These are phyloP conservation scores for Rousettus leschenaultii DNA, from an alignment of 2,113 vertebrate genomes.

Conservation along the genomic window DNA sequence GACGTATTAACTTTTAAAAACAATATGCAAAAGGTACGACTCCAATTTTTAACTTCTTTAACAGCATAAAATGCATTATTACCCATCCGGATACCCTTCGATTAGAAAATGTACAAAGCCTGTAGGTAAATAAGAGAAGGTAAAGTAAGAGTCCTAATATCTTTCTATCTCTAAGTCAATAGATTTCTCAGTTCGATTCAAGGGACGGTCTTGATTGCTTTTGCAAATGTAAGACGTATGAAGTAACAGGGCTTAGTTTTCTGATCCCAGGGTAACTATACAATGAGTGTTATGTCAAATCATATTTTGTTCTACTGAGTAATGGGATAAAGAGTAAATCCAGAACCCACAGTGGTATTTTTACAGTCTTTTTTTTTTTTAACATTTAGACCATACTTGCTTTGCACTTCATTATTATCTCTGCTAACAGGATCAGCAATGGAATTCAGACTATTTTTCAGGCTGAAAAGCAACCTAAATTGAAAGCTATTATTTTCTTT, in stretches of 20 bases:
- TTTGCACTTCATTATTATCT: slow-evolving; percentile 46
- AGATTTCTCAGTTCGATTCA: slow-evolving; percentile 39
- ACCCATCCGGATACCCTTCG: not conserved
- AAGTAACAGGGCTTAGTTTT: slow-evolving; percentile 8
- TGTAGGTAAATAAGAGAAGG: not conserved
- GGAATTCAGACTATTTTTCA: slow-evolving; percentile 18
- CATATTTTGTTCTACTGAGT: slow-evolving; percentile 34
- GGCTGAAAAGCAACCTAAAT: slow-evolving; percentile 26
- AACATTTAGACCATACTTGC: not conserved
- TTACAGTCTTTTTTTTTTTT: slow-evolving; percentile 2
- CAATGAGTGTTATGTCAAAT: slow-evolving; percentile 35
- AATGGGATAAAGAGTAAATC: slow-evolving; percentile 8
- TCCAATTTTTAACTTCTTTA: not conserved
- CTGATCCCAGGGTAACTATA: slow-evolving; percentile 7
- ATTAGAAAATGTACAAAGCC: not conserved
- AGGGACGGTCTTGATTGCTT: slow-evolving; percentile 50
- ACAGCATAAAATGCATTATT: not conserved
- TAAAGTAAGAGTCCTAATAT: not conserved
- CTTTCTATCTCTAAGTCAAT: slow-evolving; percentile 47
- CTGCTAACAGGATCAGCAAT: slow-evolving; percentile 5
- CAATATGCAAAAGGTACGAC: not conserved
- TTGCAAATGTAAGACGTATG: slow-evolving; percentile 42
- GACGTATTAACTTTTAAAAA: not conserved
- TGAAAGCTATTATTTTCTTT: slow-evolving; percentile 22
- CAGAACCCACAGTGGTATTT: slow-evolving; percentile 1